Evolutionary conservation across 2,113 vertebrate genomes (phyloP).

Genomic region (Phycodurus eques): DNA sequence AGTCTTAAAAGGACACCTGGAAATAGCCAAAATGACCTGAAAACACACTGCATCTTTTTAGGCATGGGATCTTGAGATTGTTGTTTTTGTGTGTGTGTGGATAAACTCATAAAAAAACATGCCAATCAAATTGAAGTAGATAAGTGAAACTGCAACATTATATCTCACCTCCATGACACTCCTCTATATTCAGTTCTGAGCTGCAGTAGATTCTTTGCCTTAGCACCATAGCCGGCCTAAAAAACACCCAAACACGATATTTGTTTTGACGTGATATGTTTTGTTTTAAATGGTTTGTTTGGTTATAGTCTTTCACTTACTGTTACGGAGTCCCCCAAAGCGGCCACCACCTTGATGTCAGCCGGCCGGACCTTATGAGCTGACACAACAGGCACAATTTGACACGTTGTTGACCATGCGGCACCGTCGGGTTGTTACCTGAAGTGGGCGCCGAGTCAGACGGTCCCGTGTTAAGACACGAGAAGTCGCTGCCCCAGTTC

Average conservation of each 20-base stretch:
- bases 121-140: background rate
- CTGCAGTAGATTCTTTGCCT: conserved; percentile 57
- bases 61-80: background rate
- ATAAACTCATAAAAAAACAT: background rate
- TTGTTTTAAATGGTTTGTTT: background rate
- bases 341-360: conserved; percentile 84
- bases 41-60: too few relatives aligned
- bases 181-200: conserved; percentile 75
- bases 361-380: conserved; percentile 82
- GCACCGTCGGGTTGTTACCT: conserved; percentile 71
- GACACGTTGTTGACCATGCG: background rate
- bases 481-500: conserved; percentile 91
- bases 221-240: conserved; percentile 82
- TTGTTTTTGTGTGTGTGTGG: background rate
- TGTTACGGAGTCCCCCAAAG: conserved; percentile 87
- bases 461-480: conserved; percentile 62
- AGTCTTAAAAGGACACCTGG: too few relatives aligned
- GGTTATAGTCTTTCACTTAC: conserved; percentile 63
- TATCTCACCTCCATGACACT: conserved; percentile 87
- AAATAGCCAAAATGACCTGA: background rate
- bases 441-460: conserved; percentile 79
- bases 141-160: background rate
- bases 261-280: background rate
- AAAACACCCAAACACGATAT: background rate
- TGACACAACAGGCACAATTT: conserved; percentile 42